Base-by-base conservation (phyloP, 2,888 invertebrate genomes). In the Biston betularia region DNA sequence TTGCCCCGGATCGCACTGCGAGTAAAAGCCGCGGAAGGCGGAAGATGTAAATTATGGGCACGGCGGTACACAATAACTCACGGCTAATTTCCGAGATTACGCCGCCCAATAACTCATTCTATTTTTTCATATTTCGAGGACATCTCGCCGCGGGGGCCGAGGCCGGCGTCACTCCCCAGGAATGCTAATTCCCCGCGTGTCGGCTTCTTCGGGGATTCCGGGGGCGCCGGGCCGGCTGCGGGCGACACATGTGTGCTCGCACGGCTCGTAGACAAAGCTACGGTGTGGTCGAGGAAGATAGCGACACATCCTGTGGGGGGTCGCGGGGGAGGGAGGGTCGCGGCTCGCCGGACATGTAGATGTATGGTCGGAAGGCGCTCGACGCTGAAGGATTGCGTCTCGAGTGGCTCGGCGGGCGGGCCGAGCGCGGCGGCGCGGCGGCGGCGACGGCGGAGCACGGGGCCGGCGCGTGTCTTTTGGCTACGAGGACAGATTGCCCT, bases 331-430 rank as follows among this genome's bases (percentile, higher is more conserved):
- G 55, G 53, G n/a, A 38, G 7, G 8, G 52, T 10, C 52, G 52
- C 38, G n/a, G 38, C 4, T 1, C 38, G 55, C 65, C 55, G 62
- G 59, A 40, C 63, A 63, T 65, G 66, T 52, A 65, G 68, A 70
- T 70, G 67, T 72, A 70, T 70, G 68, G 64, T 63, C 65, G 64
- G 66, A 67, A 62, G 56, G 59, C 48, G 69, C 59, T 59, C 65
- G 66, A 50, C 52, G 61, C 63, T 62, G 65, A 68, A 63, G 65
- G 68, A 70, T 72, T 69, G 69, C 66, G 60, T 70, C 60, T 69
- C 60, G 68, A 68, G 46, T 57, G 65, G 64, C 66, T 58, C 35
- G 35, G 68, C n/a, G n/a, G n/a, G n/a, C n/a, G 52, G 9, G 42
- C 12, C 35, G 40, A n/a, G n/a, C n/a, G n/a, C n/a, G n/a, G n/a